phyloP scores from a whole-genome alignment of 2,797 vertebrate species.

The Onychomys arenicola region DNA sequence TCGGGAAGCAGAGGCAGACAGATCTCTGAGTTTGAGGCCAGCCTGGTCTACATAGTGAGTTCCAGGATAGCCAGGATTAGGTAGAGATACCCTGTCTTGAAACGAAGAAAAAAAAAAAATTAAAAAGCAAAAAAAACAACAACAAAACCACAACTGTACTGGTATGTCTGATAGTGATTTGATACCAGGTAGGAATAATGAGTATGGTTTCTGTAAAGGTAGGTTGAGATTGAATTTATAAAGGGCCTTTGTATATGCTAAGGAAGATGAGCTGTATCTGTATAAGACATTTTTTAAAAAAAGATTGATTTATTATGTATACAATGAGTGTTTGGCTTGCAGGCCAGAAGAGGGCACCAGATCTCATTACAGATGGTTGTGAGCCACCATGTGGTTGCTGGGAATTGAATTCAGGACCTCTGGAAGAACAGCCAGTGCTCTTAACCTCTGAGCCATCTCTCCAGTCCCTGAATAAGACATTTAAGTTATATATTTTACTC shows the following conservation, averaged over 20 bases:
- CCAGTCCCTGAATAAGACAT: not conserved
- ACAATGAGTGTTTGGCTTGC: no score
- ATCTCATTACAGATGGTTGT: no score
- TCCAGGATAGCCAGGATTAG: not conserved
- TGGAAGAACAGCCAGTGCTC: no score
- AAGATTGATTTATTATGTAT: no score
- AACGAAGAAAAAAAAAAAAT: not conserved
- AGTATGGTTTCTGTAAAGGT: not conserved
- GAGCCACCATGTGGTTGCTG: no score
- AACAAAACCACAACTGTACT: not conserved
- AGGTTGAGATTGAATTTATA: not conserved
- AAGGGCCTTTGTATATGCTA: not conserved
- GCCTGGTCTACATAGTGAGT: not conserved
- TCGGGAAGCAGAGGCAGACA: no score
- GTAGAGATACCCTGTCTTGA: not conserved
- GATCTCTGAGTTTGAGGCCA: not conserved
- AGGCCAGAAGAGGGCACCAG: no score
- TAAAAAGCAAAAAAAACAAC: no score
- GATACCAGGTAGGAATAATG: not conserved
- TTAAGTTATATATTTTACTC: conserved; percentile 31
- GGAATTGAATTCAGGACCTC: no score
- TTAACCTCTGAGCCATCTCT: no score
- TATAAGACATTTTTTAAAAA: conserved; percentile 9
- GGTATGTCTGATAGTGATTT: not conserved
- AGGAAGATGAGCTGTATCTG: not conserved